phyloP scores from a whole-genome alignment of 2,113 vertebrate species.

The Dasypus novemcinctus region DNA sequence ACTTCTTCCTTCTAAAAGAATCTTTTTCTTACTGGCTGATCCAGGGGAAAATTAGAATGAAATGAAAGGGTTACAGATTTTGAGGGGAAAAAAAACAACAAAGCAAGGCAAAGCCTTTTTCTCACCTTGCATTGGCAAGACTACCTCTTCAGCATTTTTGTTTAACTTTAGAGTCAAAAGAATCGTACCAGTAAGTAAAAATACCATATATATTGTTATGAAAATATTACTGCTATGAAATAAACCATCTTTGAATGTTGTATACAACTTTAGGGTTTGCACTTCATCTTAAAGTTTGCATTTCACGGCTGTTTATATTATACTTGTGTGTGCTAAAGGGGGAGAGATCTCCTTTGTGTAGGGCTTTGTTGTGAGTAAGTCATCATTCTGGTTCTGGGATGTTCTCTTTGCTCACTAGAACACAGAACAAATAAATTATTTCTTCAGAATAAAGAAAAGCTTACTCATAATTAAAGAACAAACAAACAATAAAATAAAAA shows the following conservation, averaged over 20 bases:
- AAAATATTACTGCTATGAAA: conserved; percentile 68
- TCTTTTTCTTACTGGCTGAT: neutral
- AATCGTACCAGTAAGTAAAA: conserved; percentile 64
- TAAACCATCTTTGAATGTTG: conserved; percentile 77
- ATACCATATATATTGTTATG: conserved; percentile 59
- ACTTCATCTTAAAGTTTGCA: conserved; percentile 59
- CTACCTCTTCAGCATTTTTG: conserved; percentile 66
- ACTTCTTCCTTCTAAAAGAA: conserved; percentile 26
- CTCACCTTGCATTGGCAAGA: conserved; percentile 52
- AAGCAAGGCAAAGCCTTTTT: conserved; percentile 42
- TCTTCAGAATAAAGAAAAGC: neutral
- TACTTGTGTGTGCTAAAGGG: conserved; percentile 64
- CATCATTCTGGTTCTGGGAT: conserved; percentile 70
- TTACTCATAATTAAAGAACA: too few species aligned
- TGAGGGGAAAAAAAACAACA: conserved; percentile 33
- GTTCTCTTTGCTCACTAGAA: conserved; percentile 77
- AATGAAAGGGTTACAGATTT: conserved; percentile 12
- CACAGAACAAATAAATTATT: conserved; percentile 52
- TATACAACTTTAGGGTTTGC: conserved; percentile 63
- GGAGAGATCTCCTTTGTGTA: conserved; percentile 50
- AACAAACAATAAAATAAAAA: too few species aligned
- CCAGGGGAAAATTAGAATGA: conserved; percentile 27
- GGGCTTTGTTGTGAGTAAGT: conserved; percentile 55
- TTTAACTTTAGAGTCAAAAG: conserved; percentile 64
- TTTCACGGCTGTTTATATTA: conserved; percentile 53